phyloP scores from a whole-genome alignment of 2,888 invertebrate species.

The Halocaridina rubra region DNA sequence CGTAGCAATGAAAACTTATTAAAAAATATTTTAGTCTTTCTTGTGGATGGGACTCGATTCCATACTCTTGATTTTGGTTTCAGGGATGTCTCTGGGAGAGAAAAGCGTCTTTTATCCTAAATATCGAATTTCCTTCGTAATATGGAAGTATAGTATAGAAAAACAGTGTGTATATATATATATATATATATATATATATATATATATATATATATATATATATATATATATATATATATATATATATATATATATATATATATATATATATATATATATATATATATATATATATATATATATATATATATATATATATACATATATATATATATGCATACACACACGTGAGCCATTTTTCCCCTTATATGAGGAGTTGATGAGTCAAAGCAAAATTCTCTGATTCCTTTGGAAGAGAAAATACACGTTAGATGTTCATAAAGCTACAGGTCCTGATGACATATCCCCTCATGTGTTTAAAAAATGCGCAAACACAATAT shows the following conservation, averaged over 20 bases:
- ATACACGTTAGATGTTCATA: no score
- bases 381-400: no score
- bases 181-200: background rate
- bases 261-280: background rate
- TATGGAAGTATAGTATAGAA: background rate
- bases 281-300: background rate
- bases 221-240: background rate
- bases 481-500: background rate
- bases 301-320: background rate
- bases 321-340: background rate
- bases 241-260: slow-evolving; percentile 9
- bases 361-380: no score
- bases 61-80: no score
- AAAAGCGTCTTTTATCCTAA: background rate
- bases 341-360: no score
- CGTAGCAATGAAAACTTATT: no score
- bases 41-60: no score
- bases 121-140: background rate
- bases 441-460: no score
- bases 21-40: no score
- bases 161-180: background rate
- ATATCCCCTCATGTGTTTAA: background rate
- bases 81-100: no score
- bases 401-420: no score
- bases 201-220: background rate